These are phyloP conservation scores for Mayetiola destructor DNA, from an alignment of 2,888 invertebrate genomes.

Conservation along the genomic window DNA sequence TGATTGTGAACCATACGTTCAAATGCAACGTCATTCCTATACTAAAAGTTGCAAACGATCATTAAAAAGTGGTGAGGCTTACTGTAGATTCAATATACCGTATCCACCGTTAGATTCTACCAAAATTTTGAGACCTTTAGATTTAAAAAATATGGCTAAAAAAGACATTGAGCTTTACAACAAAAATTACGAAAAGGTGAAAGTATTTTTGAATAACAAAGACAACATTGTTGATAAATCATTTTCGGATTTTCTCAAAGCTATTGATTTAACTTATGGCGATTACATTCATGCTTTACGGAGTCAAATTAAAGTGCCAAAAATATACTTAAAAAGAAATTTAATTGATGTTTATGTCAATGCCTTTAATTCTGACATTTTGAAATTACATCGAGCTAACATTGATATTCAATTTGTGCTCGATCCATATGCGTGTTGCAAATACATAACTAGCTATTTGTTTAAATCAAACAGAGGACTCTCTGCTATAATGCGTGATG, in stretches of 20 bases:
- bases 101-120: slow-evolving; percentile 18
- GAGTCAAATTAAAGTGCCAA: slow-evolving; percentile 15
- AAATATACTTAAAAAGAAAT: neutral
- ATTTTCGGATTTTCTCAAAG: slow-evolving; percentile 6
- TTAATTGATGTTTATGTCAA: slow-evolving; percentile 16
- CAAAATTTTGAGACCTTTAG: no score
- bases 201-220: neutral
- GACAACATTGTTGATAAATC: neutral
- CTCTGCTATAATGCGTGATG: slow-evolving; percentile 20
- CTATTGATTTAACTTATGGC: slow-evolving; percentile 15
- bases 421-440: slow-evolving; percentile 26
- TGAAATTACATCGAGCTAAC: slow-evolving; percentile 24
- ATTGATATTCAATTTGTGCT: slow-evolving; percentile 29
- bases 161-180: neutral
- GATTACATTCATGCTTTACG: slow-evolving; percentile 20
- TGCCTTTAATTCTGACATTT: slow-evolving; percentile 20
- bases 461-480: slow-evolving; percentile 19
- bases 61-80: no score
- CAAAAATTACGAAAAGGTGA: neutral
- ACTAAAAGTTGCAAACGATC: no score
- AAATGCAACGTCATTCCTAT: slow-evolving; percentile 20
- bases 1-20: no score
- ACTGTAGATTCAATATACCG: slow-evolving; percentile 19
- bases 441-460: slow-evolving; percentile 25
- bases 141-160: no score